phyloP scores from a whole-genome alignment of 1,140 invertebrate genomes.

The Charaxes varanes region DNA sequence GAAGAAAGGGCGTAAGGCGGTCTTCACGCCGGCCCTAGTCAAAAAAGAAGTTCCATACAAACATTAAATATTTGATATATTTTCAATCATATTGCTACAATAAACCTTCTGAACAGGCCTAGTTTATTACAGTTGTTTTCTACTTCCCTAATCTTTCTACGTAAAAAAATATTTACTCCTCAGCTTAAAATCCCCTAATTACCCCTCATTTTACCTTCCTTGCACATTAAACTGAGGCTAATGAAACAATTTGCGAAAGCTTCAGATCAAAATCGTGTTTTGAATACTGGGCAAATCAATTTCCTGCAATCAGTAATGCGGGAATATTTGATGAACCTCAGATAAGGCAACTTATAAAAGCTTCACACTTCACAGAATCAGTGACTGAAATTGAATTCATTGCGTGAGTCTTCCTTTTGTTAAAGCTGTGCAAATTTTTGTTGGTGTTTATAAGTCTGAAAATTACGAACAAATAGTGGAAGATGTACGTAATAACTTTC shows the following conservation, averaged over 20 bases:
- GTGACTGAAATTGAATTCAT: not conserved
- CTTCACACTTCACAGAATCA: not conserved
- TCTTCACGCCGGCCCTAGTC: too few relatives aligned
- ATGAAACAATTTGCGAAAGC: conserved; percentile 1
- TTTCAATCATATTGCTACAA: too few relatives aligned
- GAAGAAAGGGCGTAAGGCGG: too few relatives aligned
- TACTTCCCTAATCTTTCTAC: too few relatives aligned
- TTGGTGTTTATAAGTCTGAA: not conserved
- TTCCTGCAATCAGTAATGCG: not conserved
- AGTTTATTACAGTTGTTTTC: too few relatives aligned
- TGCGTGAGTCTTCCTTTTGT: not conserved
- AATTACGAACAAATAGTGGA: not conserved
- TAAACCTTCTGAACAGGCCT: too few relatives aligned
- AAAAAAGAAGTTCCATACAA: too few relatives aligned
- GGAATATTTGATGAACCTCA: not conserved
- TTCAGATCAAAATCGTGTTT: not conserved
- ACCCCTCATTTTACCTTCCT: too few relatives aligned
- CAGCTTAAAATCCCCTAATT: too few relatives aligned
- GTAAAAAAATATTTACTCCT: too few relatives aligned
- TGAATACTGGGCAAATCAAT: not conserved
- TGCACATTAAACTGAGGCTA: conserved; percentile 1
- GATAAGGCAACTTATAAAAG: not conserved
- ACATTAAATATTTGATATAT: too few relatives aligned
- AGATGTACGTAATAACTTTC: not conserved
- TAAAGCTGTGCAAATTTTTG: not conserved